A percentile compares a stretch with the other conserved stretches of the same genome.
These are phyloP conservation scores for Troglohyphantes excavatus DNA, from an alignment of 2,888 invertebrate species.

Conservation along the genomic window DNA sequence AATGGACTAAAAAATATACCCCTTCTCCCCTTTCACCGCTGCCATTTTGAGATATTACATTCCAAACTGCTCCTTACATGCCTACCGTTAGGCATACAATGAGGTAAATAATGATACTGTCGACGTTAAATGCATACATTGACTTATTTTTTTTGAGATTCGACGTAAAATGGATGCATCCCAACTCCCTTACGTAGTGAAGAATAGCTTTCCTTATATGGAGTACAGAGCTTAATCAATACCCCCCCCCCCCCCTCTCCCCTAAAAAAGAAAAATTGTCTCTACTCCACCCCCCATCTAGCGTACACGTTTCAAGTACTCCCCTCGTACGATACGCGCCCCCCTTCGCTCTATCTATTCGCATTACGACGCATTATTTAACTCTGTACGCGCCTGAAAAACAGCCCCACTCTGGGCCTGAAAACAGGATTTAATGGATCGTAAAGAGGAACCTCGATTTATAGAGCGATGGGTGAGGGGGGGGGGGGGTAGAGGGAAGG, in stretches of 20 bases:
- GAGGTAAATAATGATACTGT: neutral
- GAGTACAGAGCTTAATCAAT: slow-evolving; percentile 39
- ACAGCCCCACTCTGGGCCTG: slow-evolving; percentile 11
- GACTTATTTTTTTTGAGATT: neutral
- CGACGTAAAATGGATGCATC: neutral
- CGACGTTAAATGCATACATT: neutral
- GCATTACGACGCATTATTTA: slow-evolving; percentile 68
- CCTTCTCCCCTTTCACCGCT: too few species aligned
- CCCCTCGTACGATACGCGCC: neutral
- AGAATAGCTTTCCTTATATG: neutral
- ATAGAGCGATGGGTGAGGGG: slow-evolving; percentile 34
- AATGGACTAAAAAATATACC: too few species aligned
- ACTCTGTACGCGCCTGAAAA: slow-evolving; percentile 44
- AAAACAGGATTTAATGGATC: slow-evolving; percentile 74
- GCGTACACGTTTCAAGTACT: neutral
- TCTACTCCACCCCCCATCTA: neutral
- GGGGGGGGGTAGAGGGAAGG: slow-evolving; percentile 7
- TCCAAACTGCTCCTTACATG: neutral
- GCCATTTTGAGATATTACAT: too few species aligned
- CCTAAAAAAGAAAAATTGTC: slow-evolving; percentile 33
- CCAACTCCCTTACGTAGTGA: neutral
- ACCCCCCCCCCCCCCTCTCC: neutral
- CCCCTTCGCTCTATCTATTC: slow-evolving; percentile 36
- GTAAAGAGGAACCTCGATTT: slow-evolving; percentile 67
- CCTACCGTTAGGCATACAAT: neutral